Evolutionary conservation across 2,113 vertebrate species (phyloP).

Genomic region (Gymnobelideus leadbeateri): DNA sequence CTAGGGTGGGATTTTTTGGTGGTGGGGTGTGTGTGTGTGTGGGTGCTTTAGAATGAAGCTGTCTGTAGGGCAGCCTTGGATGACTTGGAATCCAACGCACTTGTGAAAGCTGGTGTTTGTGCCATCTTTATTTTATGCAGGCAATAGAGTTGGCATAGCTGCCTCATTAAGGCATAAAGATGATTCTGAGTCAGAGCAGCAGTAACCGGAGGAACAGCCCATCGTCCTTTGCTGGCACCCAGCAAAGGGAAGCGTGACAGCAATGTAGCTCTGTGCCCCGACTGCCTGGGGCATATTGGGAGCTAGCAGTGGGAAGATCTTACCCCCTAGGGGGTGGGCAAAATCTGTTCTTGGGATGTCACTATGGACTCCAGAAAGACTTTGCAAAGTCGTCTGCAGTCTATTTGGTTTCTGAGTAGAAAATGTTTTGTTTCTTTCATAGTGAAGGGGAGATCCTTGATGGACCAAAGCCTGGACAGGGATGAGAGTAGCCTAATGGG

Average conservation of each 20-base stretch:
- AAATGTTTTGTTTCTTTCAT: background rate
- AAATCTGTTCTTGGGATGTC: slow-evolving; percentile 39
- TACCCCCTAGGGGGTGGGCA: background rate
- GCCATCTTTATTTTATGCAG: background rate
- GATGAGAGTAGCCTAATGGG: background rate
- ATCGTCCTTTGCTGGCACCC: background rate
- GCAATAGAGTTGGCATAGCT: background rate
- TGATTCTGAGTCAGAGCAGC: slow-evolving; percentile 8
- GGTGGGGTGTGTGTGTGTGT: background rate
- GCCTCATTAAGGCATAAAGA: slow-evolving; percentile 40
- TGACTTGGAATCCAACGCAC: background rate
- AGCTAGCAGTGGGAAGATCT: slow-evolving; percentile 32
- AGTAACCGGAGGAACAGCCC: background rate
- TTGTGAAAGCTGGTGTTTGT: slow-evolving; percentile 11
- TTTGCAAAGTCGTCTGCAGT: slow-evolving; percentile 46
- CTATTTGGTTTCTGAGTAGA: slow-evolving; percentile 13
- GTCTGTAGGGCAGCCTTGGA: background rate
- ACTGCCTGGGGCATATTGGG: background rate
- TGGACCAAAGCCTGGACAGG: background rate
- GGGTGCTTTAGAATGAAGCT: slow-evolving; percentile 11
- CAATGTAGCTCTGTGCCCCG: background rate
- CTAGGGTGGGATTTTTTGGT: background rate
- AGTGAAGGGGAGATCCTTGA: background rate
- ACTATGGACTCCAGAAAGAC: slow-evolving; percentile 45
- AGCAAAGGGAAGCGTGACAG: slow-evolving; percentile 36